Conservation (phyloP, 2,797 vertebrate species). For the Gobionotothen gibberifrons region DNA sequence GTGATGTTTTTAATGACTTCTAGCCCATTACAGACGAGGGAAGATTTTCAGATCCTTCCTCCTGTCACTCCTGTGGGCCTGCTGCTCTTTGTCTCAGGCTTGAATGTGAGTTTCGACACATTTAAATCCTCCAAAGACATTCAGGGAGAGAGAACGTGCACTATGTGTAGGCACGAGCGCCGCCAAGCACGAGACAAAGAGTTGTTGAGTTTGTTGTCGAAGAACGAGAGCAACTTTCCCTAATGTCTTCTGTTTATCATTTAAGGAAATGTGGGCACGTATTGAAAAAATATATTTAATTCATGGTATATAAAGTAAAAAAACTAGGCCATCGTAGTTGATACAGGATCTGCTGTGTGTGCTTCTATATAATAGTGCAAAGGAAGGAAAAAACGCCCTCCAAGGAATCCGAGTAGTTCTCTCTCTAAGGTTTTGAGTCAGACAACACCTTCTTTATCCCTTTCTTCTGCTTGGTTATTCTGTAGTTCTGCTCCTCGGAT, state of each 20-base stretch:
- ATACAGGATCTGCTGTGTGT: constrained; percentile 74
- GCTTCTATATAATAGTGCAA: constrained; percentile 78
- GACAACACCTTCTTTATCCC: constrained; percentile 65
- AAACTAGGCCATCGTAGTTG: constrained; percentile 82
- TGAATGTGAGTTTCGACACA: constrained; percentile 70
- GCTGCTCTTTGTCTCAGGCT: constrained; percentile 74
- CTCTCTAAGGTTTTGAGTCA: constrained; percentile 77
- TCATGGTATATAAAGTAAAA: constrained; percentile 76
- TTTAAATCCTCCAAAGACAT: constrained; percentile 72
- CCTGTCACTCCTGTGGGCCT: constrained; percentile 76
- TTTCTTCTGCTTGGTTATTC: constrained; percentile 64
- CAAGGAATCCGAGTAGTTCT: constrained; percentile 65
- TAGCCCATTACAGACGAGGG: constrained; percentile 82
- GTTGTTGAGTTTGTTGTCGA: constrained; percentile 49
- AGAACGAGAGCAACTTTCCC: constrained; percentile 66
- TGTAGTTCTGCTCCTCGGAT: constrained; percentile 41
- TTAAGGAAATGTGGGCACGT: constrained; percentile 57
- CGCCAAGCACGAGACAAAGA: constrained; percentile 45
- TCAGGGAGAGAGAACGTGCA: constrained; percentile 31
- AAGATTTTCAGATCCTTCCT: constrained; percentile 81
- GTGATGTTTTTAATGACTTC: constrained; percentile 89
- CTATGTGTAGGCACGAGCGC: constrained; percentile 7
- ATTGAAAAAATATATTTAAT: constrained; percentile 80
- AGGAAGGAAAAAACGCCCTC: constrained; percentile 58
- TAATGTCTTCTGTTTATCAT: constrained; percentile 68